Conservation (phyloP, 2,888 invertebrate genomes). For the Lissonota sp. region DNA sequence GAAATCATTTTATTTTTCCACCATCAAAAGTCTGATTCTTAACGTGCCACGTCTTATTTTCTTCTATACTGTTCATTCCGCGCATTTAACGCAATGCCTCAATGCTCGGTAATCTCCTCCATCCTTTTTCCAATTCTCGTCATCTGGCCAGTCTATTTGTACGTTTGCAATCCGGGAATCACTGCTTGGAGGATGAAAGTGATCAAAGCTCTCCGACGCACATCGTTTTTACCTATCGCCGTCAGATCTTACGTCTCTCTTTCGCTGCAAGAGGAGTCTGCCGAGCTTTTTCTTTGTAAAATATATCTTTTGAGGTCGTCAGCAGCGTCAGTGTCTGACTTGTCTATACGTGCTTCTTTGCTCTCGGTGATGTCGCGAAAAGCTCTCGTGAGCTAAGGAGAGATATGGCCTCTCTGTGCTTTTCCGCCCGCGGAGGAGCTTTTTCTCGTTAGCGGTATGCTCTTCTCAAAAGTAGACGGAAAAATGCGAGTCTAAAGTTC, state of each 20-base stretch:
- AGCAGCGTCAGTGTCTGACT: slow-evolving; percentile 18
- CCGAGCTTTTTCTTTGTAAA: slow-evolving; percentile 1
- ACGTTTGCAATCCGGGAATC: not conserved
- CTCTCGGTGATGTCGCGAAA: slow-evolving; percentile 19
- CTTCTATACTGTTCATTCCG: too few species aligned
- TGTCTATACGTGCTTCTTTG: not conserved
- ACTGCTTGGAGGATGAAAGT: not conserved
- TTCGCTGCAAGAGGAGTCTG: not conserved
- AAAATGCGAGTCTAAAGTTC: slow-evolving; percentile 23
- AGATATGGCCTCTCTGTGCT: not conserved
- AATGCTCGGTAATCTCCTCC: not conserved
- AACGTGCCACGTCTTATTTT: too few species aligned
- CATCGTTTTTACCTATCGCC: slow-evolving; percentile 14
- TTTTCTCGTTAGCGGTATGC: slow-evolving; percentile 31
- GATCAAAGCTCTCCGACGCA: slow-evolving; percentile 31
- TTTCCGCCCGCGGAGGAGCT: slow-evolving; percentile 11
- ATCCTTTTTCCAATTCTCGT: not conserved
- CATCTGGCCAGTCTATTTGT: not conserved
- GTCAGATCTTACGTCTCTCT: slow-evolving; percentile 25
- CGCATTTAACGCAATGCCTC: not conserved
- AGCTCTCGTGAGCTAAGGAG: slow-evolving; percentile 22
- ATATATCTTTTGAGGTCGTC: slow-evolving; percentile 19
- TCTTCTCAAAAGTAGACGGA: slow-evolving; percentile 29
- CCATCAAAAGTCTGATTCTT: too few species aligned
- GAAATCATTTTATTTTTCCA: too few species aligned